phyloP scores from a whole-genome alignment of 2,113 vertebrate species.

The Indri indri region DNA sequence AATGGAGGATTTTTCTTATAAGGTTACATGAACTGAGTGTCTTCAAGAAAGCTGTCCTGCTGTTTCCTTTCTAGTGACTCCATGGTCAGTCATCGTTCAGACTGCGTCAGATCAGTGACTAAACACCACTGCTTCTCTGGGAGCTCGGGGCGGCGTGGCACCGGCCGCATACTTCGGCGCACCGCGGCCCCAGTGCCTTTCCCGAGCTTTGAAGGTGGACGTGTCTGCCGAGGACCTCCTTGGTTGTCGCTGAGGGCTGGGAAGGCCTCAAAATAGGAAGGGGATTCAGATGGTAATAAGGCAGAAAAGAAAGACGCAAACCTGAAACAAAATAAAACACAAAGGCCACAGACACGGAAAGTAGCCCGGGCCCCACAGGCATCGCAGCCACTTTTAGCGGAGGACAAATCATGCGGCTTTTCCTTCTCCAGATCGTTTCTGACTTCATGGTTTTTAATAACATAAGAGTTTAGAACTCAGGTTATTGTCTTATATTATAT shows the following conservation, averaged over 20 bases:
- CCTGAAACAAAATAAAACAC: neutral
- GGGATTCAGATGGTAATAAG: neutral
- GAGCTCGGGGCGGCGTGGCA: no score
- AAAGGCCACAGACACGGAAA: neutral
- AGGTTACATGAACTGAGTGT: neutral
- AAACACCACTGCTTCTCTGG: no score
- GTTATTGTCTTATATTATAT: neutral
- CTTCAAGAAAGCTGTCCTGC: neutral
- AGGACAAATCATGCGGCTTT: neutral
- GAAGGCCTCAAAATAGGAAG: neutral
- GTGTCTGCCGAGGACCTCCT: neutral
- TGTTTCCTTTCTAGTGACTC: neutral
- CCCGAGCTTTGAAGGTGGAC: neutral
- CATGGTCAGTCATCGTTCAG: neutral
- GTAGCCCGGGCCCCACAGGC: accelerated
- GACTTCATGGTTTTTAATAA: neutral
- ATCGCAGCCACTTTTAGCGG: neutral
- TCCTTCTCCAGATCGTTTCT: neutral
- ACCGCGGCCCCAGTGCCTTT: no score
- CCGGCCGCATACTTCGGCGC: accelerated
- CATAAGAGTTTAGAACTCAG: neutral
- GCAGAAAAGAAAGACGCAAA: neutral
- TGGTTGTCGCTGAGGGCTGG: neutral
- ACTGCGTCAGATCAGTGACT: neutral
- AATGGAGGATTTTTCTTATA: neutral